phyloP scores from a whole-genome alignment of 1,140 invertebrate species.

The Scaptomyza pallida region DNA sequence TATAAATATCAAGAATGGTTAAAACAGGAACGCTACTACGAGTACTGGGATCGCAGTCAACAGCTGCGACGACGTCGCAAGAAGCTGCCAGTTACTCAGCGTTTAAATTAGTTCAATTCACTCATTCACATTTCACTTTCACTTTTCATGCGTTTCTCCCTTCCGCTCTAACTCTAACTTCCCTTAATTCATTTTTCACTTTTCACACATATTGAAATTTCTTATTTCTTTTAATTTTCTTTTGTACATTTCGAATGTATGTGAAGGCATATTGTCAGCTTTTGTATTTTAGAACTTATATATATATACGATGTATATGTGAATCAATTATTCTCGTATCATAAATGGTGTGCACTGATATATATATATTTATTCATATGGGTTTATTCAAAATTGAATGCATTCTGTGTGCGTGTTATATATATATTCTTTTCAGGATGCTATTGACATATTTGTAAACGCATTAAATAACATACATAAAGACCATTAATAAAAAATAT shows the following conservation, averaged over 20 bases:
- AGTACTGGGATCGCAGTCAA: slow-evolving; percentile 88
- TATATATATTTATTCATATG: slow-evolving; percentile 23
- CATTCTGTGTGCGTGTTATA: slow-evolving; percentile 41
- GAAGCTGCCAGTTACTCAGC: slow-evolving; percentile 84
- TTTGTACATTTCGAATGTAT: slow-evolving; percentile 77
- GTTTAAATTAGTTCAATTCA: slow-evolving; percentile 78
- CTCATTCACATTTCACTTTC: slow-evolving; percentile 7
- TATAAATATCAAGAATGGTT: slow-evolving; percentile 96
- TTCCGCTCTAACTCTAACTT: slow-evolving; percentile 13
- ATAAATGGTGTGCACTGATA: slow-evolving; percentile 11
- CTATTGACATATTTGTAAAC: slow-evolving; percentile 69
- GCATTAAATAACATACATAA: slow-evolving; percentile 54
- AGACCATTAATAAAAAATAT: slow-evolving; percentile 35
- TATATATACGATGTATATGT: slow-evolving; percentile 39
- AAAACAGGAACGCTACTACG: slow-evolving; percentile 92
- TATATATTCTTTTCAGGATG: slow-evolving; percentile 42
- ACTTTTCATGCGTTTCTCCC: not conserved
- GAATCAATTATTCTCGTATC: slow-evolving; percentile 17
- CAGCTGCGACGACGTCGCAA: slow-evolving; percentile 84
- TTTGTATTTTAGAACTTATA: slow-evolving; percentile 54
- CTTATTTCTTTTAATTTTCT: slow-evolving; percentile 26
- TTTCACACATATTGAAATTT: slow-evolving; percentile 1
- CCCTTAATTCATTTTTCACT: slow-evolving; percentile 19
- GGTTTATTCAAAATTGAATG: slow-evolving; percentile 39
- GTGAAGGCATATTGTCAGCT: slow-evolving; percentile 65